These are phyloP conservation scores for Musca domestica DNA, from an alignment of 1,140 invertebrate species.

Conservation along the genomic window DNA sequence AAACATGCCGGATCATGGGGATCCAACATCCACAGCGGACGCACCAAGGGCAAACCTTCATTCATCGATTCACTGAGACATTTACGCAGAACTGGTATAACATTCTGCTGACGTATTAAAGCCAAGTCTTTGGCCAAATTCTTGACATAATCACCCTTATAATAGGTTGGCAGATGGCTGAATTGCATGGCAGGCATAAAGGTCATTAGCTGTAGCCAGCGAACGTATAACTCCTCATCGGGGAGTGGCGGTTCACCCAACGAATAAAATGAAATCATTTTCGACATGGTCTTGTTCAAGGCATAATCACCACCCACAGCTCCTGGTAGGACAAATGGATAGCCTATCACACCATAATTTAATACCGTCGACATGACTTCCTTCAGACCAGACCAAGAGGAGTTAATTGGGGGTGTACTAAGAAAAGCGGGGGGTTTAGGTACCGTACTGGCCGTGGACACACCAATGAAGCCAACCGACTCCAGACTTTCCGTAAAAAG, in stretches of 20 bases:
- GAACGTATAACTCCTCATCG: constrained; percentile 83
- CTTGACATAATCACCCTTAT: constrained; percentile 70
- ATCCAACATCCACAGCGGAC: constrained; percentile 90
- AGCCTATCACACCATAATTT: constrained; percentile 81
- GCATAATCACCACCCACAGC: constrained; percentile 81
- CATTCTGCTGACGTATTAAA: constrained; percentile 70
- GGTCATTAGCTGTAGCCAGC: constrained; percentile 92
- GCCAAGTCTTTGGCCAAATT: constrained; percentile 76
- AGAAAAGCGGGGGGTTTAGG: constrained; percentile 85
- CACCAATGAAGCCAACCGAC: constrained; percentile 71
- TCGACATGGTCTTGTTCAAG: constrained; percentile 38
- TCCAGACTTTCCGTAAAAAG: constrained; percentile 68
- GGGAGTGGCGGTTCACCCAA: constrained; percentile 58
- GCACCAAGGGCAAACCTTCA: constrained; percentile 77
- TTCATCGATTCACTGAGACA: constrained; percentile 73
- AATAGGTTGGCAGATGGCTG: constrained; percentile 83
- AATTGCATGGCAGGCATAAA: constrained; percentile 92
- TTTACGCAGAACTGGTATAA: constrained; percentile 73
- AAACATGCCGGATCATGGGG: constrained; percentile 77
- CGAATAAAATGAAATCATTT: constrained; percentile 50
- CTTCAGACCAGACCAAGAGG: constrained; percentile 87
- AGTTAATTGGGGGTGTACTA: constrained; percentile 79
- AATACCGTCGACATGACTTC: constrained; percentile 65
- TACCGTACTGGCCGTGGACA: constrained; percentile 76
- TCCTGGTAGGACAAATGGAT: constrained; percentile 89